Evolutionary conservation across 2,113 vertebrate genomes (phyloP).

Genomic region (Leptobrachium leishanense): DNA sequence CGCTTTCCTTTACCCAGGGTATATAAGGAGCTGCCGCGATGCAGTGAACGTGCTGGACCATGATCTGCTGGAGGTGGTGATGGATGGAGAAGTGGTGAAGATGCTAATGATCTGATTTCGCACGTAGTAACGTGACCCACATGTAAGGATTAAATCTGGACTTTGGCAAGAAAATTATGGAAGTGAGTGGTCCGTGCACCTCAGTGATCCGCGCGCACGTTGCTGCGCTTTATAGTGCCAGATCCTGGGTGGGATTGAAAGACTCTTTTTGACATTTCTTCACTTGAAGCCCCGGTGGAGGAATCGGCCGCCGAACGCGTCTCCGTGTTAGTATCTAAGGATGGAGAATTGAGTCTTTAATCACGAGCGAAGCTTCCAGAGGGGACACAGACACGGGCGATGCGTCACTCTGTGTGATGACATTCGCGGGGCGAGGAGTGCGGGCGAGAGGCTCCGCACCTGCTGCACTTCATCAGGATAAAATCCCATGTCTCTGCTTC

Average conservation of each 20-base stretch:
- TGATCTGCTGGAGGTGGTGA: conserved; percentile 46
- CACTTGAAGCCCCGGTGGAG: background rate
- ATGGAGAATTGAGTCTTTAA: conserved; percentile 5
- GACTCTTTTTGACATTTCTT: conserved; percentile 50
- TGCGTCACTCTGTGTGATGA: background rate
- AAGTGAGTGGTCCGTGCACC: conserved; percentile 42
- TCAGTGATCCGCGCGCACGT: conserved; percentile 7
- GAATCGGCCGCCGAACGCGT: background rate
- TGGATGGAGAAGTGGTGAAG: conserved; percentile 53
- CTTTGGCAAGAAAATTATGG: background rate
- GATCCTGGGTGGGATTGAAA: conserved; percentile 46
- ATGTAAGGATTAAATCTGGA: conserved; percentile 44
- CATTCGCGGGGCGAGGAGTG: background rate
- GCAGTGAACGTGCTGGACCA: too few relatives aligned
- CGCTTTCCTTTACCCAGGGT: too few relatives aligned
- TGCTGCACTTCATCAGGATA: background rate
- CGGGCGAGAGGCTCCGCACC: background rate
- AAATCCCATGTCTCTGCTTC: too few relatives aligned
- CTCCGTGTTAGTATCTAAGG: background rate
- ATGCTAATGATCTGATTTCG: conserved; percentile 55
- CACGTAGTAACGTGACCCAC: conserved; percentile 55
- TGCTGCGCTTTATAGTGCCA: conserved; percentile 22
- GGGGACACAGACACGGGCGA: background rate
- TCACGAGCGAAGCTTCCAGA: background rate
- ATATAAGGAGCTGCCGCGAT: too few relatives aligned